phyloP scores from a whole-genome alignment of 1,140 invertebrate species.

The Ericerus pela region DNA sequence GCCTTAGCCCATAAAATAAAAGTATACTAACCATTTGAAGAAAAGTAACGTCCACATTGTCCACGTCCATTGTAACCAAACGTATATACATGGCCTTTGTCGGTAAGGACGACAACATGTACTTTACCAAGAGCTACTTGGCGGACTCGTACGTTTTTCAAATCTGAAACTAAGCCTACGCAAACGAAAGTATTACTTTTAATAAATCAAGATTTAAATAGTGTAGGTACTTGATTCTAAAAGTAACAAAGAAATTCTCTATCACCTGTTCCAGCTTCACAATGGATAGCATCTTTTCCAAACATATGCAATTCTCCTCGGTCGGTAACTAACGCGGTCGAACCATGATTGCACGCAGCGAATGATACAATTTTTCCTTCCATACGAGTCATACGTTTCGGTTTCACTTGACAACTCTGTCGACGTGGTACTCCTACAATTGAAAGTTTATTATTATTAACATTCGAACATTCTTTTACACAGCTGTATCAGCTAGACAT shows the following conservation, averaged over 20 bases:
- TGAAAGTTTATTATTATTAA: not conserved
- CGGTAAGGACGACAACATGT: slow-evolving; percentile 74
- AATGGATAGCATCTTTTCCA: slow-evolving; percentile 84
- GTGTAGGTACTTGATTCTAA: not conserved
- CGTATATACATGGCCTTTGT: slow-evolving; percentile 80
- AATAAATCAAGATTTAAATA: slow-evolving; percentile 18
- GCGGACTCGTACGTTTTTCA: slow-evolving; percentile 66
- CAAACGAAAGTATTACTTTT: slow-evolving; percentile 14
- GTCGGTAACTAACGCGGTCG: slow-evolving; percentile 77
- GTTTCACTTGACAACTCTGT: slow-evolving; percentile 77
- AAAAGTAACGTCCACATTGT: slow-evolving; percentile 75
- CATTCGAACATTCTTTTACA: not conserved
- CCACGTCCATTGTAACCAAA: slow-evolving; percentile 97
- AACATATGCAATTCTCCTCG: slow-evolving; percentile 83
- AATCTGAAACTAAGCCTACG: slow-evolving; percentile 45
- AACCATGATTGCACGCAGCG: slow-evolving; percentile 86
- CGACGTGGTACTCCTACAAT: slow-evolving; percentile 53
- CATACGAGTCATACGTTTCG: slow-evolving; percentile 81
- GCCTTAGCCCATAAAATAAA: no score
- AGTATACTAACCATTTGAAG: not conserved
- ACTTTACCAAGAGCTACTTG: slow-evolving; percentile 88
- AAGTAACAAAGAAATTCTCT: not conserved
- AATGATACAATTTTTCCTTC: slow-evolving; percentile 67
- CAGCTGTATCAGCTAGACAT: not conserved
- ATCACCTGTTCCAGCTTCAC: slow-evolving; percentile 53